Evolutionary conservation across 2,888 invertebrate species (phyloP).

Genomic region (Drosophila acutilabella): DNA sequence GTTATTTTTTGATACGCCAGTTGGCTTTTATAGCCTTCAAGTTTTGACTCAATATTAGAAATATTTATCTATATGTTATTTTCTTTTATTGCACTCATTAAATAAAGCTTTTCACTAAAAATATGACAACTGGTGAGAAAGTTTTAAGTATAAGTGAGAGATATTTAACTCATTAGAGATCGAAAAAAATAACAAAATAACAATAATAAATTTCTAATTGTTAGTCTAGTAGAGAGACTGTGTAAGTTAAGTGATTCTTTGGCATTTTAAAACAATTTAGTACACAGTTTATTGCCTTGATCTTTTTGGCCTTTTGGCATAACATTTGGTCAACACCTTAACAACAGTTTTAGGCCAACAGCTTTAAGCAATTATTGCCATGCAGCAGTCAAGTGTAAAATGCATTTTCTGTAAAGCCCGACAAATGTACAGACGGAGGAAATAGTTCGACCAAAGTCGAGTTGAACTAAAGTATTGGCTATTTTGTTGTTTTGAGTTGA

Average conservation of each 20-base stretch:
- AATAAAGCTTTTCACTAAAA: background rate
- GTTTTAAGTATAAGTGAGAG: too few species aligned
- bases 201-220: too few species aligned
- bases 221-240: background rate
- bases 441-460: constrained; percentile 14
- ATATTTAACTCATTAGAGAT: too few species aligned
- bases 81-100: constrained; percentile 10
- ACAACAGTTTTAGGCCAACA: constrained; percentile 34
- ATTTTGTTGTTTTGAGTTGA: constrained; percentile 57
- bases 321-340: constrained; percentile 22
- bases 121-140: background rate
- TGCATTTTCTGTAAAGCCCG: constrained; percentile 45
- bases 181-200: too few species aligned
- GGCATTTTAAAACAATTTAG: background rate
- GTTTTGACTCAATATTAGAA: constrained; percentile 20
- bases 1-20: constrained; percentile 20
- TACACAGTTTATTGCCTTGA: background rate
- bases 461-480: constrained; percentile 31
- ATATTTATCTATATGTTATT: constrained; percentile 17
- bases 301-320: constrained; percentile 2
- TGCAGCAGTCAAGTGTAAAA: constrained; percentile 47
- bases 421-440: background rate
- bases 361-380: constrained; percentile 40
- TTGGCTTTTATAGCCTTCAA: constrained; percentile 43
- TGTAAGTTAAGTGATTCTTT: background rate